Base-by-base conservation (phyloP, 2,797 vertebrate species). In the Propithecus perrieri region DNA sequence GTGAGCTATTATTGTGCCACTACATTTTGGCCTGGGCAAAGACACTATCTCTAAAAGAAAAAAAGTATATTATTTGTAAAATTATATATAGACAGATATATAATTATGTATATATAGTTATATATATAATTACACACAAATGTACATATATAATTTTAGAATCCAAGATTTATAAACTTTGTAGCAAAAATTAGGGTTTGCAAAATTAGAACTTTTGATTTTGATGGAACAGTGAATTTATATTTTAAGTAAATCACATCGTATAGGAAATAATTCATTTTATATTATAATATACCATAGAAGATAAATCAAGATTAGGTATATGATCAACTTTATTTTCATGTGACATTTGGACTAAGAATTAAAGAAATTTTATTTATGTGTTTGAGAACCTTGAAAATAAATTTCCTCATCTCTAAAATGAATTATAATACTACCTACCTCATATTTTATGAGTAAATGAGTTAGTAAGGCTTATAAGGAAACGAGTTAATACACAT, bases 181-280 rank as follows among this genome's bases (percentile, higher is more conserved):
- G 63, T 28, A 61, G 33, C 65, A 92, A 94, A 89, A 84, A 78
- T 78, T 84, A 85, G 35, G 26, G 24, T 91, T 53, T 91, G 13
- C 17, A 53, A 94, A 69, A 59, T 17, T 4, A 74, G n/a, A 85
- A 74, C 24, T 84, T 97, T 95, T 89, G 26, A 78, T 78, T 93
- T 93, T 75, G 61, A 87, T 35, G 38, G 18, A 78, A 57, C 55
- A 79, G 11, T 41, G 75, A 10, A 30, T 88, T 96, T 85, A 83
- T 24, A 35, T 92, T 65, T 92, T 89, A 89, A 96, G n/a, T 79
- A 11, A 78, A 79, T 63, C 7, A 59, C 18, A 79, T 69, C 46
- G 76, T 91, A 75, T 18, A 96, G 41, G 14, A 55, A 92, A 67
- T 50, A 89, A 65, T 91, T 92, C 10, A 28, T 84, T 87, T 94